phyloP scores from a whole-genome alignment of 2,797 vertebrate species.

The Channallabes apus region DNA sequence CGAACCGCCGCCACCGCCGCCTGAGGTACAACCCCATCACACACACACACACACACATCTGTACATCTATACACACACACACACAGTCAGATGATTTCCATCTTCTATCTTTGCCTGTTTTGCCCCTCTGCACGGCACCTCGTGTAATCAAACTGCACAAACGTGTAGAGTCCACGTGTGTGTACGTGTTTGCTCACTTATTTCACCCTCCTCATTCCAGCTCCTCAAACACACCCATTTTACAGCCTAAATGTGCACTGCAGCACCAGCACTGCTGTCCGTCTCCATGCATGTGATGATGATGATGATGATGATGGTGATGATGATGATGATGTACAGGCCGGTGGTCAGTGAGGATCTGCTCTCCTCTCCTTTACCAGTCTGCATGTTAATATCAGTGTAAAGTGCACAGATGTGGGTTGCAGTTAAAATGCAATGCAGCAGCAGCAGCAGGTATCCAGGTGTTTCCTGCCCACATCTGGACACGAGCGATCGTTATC shows the following conservation, averaged over 20 bases:
- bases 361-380: constrained; percentile 5
- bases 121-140: not conserved
- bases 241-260: constrained; percentile 21
- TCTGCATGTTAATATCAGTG: not conserved
- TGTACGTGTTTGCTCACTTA: not conserved
- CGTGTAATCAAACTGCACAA: not conserved
- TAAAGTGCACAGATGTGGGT: not conserved
- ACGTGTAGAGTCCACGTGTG: not conserved
- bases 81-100: not conserved
- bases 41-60: not conserved
- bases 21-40: constrained; percentile 74
- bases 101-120: not conserved
- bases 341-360: constrained; percentile 20
- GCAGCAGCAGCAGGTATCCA: constrained; percentile 12
- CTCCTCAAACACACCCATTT: constrained; percentile 40
- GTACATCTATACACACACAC: not conserved
- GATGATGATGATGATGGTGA: constrained; percentile 1
- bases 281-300: constrained; percentile 17
- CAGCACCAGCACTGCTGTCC: constrained; percentile 31
- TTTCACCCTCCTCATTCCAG: not conserved
- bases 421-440: constrained; percentile 3
- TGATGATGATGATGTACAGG: constrained; percentile 11
- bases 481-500: not conserved
- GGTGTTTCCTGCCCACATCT: not conserved
- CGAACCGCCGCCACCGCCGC: constrained; percentile 71